Conservation (phyloP, 2,888 invertebrate species). For the Nebria salina region DNA sequence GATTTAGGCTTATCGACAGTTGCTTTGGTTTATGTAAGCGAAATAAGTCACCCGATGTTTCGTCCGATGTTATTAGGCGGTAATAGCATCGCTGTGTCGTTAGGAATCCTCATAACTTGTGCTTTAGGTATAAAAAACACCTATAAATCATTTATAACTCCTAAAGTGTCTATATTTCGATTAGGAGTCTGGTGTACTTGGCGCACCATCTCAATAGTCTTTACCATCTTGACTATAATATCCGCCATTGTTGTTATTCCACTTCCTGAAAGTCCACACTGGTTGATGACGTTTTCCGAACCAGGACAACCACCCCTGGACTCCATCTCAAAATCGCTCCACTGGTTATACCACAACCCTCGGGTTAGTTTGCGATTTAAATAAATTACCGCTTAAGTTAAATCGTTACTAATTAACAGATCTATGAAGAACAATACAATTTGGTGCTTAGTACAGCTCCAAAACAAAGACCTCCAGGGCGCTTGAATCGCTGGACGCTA, state of each 20-base stretch:
- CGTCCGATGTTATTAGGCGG: conserved; percentile 67
- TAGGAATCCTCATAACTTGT: conserved; percentile 68
- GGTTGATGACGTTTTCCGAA: conserved; percentile 64
- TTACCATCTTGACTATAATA: conserved; percentile 58
- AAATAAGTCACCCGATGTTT: conserved; percentile 66
- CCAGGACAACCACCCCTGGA: conserved; percentile 50
- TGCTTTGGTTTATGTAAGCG: conserved; percentile 67
- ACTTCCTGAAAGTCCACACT: conserved; percentile 69
- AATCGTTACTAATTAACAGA: conserved; percentile 22
- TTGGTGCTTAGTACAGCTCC: conserved; percentile 15
- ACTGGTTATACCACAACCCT: conserved; percentile 62
- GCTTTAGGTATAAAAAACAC: conserved; percentile 58
- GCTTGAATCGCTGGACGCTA: neutral
- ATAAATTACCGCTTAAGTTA: neutral
- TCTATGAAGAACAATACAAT: conserved; percentile 29
- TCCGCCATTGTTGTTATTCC: conserved; percentile 59
- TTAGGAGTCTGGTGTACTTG: conserved; percentile 63
- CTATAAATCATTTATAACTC: neutral
- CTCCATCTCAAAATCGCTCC: conserved; percentile 60
- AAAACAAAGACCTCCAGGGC: conserved; percentile 16
- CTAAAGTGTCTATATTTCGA: conserved; percentile 46
- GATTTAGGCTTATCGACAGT: conserved; percentile 65
- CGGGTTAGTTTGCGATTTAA: conserved; percentile 54
- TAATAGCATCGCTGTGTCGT: conserved; percentile 68
- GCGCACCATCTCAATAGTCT: conserved; percentile 64